A percentile compares a stretch with the other conserved stretches of the same genome.
Evolutionary conservation across 1,140 invertebrate genomes (phyloP).

Genomic region (Artemia franciscana): DNA sequence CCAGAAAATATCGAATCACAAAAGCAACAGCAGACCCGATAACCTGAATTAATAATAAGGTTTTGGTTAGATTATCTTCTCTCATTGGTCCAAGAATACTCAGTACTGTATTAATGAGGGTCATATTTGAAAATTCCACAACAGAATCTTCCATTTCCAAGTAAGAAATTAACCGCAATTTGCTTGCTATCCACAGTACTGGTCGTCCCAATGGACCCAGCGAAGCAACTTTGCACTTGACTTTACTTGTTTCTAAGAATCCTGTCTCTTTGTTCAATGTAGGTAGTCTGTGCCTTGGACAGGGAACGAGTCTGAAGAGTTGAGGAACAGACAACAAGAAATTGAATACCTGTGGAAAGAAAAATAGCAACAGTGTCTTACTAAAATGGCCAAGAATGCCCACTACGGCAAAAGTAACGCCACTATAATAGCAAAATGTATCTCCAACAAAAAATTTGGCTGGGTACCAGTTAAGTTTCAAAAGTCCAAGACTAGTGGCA

Average conservation of each 20-base stretch:
- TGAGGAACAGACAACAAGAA: constrained; percentile 91
- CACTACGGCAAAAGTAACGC: constrained; percentile 98
- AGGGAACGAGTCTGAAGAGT: constrained; percentile 82
- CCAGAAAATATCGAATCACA: no score
- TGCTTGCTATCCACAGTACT: constrained; percentile 39
- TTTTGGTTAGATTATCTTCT: constrained; percentile 49
- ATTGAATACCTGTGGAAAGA: constrained; percentile 87
- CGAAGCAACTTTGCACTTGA: constrained; percentile 40
- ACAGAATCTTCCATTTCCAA: constrained; percentile 28
- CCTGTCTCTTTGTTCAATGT: constrained; percentile 54
- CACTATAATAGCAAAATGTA: constrained; percentile 96
- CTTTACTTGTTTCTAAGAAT: constrained; percentile 48
- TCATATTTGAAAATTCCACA: constrained; percentile 63
- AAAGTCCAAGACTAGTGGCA: constrained; percentile 55
- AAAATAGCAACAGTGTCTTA: constrained; percentile 91
- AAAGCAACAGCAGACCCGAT: no score
- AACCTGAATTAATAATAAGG: constrained; percentile 56
- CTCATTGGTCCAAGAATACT: constrained; percentile 60
- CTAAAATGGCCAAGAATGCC: constrained; percentile 96
- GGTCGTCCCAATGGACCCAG: constrained; percentile 32
- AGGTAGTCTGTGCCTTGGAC: constrained; percentile 85
- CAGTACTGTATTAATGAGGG: constrained; percentile 76
- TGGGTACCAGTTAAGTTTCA: constrained; percentile 88
- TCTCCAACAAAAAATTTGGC: constrained; percentile 93
- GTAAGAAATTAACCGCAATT: constrained; percentile 37